phyloP scores from a whole-genome alignment of 2,113 vertebrate species.

The Todiramphus chloris region DNA sequence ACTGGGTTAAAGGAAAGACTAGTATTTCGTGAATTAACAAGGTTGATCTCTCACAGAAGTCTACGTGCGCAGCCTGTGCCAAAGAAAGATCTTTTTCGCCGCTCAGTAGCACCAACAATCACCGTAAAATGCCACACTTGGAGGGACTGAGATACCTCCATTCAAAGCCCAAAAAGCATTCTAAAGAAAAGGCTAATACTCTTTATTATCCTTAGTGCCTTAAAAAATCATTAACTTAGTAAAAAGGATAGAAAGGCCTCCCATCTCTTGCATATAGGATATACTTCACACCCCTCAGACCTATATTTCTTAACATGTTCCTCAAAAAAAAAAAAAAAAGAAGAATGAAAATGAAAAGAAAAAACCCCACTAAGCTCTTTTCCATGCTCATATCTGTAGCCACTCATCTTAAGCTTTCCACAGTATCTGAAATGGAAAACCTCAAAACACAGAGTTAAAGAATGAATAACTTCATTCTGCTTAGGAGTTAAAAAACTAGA shows the following conservation, averaged over 20 bases:
- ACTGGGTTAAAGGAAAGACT: neutral
- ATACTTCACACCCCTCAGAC: neutral
- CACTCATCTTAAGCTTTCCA: slow-evolving; percentile 14
- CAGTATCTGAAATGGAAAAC: slow-evolving; percentile 27
- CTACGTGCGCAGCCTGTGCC: neutral
- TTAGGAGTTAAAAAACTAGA: neutral
- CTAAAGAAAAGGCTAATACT: neutral
- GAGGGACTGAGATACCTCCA: neutral
- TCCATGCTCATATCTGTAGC: neutral
- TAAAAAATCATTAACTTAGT: neutral
- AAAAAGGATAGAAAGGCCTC: neutral
- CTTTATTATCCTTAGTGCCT: neutral
- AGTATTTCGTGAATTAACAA: neutral
- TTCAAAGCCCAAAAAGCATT: neutral
- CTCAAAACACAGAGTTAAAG: neutral
- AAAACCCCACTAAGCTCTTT: neutral
- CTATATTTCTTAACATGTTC: neutral
- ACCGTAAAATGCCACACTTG: neutral
- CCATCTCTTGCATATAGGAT: neutral
- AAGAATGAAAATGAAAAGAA: neutral
- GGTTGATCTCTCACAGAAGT: neutral
- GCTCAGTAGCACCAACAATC: neutral
- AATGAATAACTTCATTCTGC: neutral
- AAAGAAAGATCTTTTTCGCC: neutral
- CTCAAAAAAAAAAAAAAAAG: neutral